Evolutionary conservation across 37 sponge, comb jelly and placozoan species (phyloP).

Genomic region (Chondrilla cf. caribensis): DNA sequence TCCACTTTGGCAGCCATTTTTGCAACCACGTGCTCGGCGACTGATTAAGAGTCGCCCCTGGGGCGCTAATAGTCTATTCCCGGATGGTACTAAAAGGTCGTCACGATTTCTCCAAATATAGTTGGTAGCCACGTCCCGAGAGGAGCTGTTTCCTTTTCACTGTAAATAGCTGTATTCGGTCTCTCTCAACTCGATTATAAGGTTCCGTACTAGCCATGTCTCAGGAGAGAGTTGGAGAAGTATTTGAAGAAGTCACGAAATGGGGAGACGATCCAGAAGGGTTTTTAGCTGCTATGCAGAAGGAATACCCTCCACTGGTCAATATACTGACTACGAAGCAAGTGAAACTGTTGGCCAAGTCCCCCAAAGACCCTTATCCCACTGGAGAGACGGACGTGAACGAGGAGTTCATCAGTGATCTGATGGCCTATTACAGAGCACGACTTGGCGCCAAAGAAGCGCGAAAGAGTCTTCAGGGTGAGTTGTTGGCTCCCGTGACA

Average conservation of each 20-base stretch:
- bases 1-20: conserved; percentile 19
- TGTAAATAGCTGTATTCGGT: too few relatives aligned
- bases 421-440: conserved; percentile 34
- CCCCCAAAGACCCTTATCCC: conserved; percentile 25
- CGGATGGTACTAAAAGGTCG: too few relatives aligned
- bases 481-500: conserved; percentile 34
- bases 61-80: too few relatives aligned
- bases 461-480: conserved; percentile 2
- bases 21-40: neutral
- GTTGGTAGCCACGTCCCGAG: too few relatives aligned
- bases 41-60: too few relatives aligned
- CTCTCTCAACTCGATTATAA: too few relatives aligned
- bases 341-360: conserved; percentile 19
- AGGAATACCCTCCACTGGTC: conserved; percentile 17
- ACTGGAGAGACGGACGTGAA: conserved; percentile 22
- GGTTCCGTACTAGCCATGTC: too few relatives aligned
- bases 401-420: conserved; percentile 39
- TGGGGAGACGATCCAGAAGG: conserved; percentile 25
- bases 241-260: neutral
- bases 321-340: conserved; percentile 30
- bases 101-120: too few relatives aligned
- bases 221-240: too few relatives aligned
- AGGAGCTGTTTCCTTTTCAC: too few relatives aligned
- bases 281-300: conserved; percentile 16
- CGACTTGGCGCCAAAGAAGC: neutral